Conservation (phyloP, 2,888 invertebrate species). For the Frankliniella intonsa region DNA sequence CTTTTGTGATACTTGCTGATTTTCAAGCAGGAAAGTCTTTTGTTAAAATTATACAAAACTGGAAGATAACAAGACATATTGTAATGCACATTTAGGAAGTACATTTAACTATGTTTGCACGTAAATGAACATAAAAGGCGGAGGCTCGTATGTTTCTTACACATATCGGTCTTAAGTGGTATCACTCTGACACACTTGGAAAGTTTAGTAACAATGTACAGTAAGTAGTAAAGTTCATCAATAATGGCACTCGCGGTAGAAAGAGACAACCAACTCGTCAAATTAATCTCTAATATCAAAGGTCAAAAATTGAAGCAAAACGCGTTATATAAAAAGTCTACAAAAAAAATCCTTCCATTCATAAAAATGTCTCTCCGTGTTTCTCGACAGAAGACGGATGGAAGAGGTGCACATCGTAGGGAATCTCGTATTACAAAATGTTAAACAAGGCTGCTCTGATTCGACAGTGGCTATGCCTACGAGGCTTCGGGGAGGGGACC, state of each 20-base stretch:
- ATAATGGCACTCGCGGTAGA: conserved; percentile 12
- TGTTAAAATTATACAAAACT: too few relatives aligned
- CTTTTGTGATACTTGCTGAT: background rate
- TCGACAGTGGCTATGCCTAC: too few relatives aligned
- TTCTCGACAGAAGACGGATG: background rate
- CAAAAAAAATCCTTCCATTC: background rate
- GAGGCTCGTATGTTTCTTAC: background rate
- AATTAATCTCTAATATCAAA: background rate
- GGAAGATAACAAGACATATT: background rate
- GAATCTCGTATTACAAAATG: too few relatives aligned
- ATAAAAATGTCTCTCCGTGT: background rate
- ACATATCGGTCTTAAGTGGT: too few relatives aligned
- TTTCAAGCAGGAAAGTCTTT: background rate
- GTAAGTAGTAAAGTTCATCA: background rate
- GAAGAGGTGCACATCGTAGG: background rate
- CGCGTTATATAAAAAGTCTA: background rate
- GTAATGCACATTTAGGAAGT: background rate
- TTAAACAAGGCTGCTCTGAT: too few relatives aligned
- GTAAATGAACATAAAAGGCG: background rate
- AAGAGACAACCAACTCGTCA: background rate
- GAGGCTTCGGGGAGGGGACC: too few relatives aligned
- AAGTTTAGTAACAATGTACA: background rate
- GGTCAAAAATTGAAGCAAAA: background rate
- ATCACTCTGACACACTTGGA: background rate
- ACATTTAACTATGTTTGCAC: background rate